A percentile compares a stretch with the other conserved stretches of the same genome.
phyloP scores from a whole-genome alignment of 2,113 vertebrate genomes.

The Oreotragus oreotragus region DNA sequence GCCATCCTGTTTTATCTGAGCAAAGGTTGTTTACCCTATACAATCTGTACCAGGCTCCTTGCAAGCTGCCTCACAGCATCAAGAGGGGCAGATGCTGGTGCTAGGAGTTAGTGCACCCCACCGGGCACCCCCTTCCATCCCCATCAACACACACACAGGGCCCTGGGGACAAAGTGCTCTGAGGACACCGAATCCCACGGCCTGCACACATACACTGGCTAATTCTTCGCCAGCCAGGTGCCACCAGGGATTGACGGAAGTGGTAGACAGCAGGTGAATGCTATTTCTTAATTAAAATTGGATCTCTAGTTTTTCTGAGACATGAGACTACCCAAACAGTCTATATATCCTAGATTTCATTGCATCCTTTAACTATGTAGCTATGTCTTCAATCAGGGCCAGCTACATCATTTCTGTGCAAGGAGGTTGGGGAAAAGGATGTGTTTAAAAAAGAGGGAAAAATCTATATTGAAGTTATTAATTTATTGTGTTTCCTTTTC shows the following conservation, averaged over 20 bases:
- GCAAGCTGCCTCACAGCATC: not conserved
- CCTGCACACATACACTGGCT: not conserved
- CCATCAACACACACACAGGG: not conserved
- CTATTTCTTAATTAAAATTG: not conserved
- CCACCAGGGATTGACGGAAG: not conserved
- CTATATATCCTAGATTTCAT: not conserved
- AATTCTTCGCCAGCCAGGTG: not conserved
- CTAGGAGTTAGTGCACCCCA: fast-evolving
- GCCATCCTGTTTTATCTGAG: not conserved
- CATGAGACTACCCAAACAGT: not conserved
- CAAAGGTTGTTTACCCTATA: not conserved
- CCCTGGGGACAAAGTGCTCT: too few species aligned
- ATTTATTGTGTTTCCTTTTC: not conserved
- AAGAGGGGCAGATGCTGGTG: not conserved
- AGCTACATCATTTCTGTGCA: not conserved
- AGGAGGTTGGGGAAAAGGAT: not conserved
- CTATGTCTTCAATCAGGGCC: not conserved
- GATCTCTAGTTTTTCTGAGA: not conserved
- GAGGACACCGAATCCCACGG: fast-evolving
- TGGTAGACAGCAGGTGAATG: not conserved
- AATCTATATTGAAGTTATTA: not conserved
- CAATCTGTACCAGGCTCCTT: not conserved
- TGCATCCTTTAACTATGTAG: not conserved
- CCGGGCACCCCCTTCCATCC: not conserved
- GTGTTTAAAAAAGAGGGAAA: not conserved